Base-by-base conservation (phyloP, 2,113 vertebrate species). In the Sinocyclocheilus anshuiensis region DNA sequence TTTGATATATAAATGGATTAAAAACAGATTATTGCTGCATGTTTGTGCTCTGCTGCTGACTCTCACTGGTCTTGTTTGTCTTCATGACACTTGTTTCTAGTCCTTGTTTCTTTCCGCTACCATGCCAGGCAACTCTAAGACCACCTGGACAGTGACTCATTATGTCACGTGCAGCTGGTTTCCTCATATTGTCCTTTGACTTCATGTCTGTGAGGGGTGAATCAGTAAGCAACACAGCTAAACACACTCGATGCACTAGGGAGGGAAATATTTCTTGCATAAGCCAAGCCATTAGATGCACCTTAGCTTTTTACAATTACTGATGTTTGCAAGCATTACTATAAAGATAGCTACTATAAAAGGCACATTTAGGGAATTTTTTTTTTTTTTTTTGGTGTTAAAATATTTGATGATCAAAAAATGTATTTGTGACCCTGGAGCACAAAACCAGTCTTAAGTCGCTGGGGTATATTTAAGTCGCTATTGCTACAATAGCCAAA, bases 91-190 rank as follows among this genome's bases (percentile, higher is more conserved):
- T 61, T 61, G 57, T n/a, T 59, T n/a, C 57, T n/a, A 22, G 20
- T 59, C 57, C 57, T 59, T 8, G 6, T 59, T 22, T 22, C 13
- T 39, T 71, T 22, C 18, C 2, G 3, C 36, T 42, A 9, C 9
- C 36, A 22, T 72, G 16, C 33, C 9, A 72, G 33, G 29, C 16
- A 22, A 48, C 2, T 45, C 72, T 16, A n/a, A 18, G 6, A 3
- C 9, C 72, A 76, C 72, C 72, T 76, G 72, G 42, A 76, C n/a
- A 10, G 57, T 61, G 55, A 61, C 55, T 80, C 77, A 80, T 15
- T 24, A 4, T 4, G 18, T 77, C 42, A 26, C 20, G 72, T 57
- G 26, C 77, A 78, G 77, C 53, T 36, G 77, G 36, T 80, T 80
- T 80, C 57, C 77, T 63, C 13, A 2, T 26, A 80, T 24, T 80